These are phyloP conservation scores for Acleris sparsana DNA, from an alignment of 2,888 invertebrate species.

Conservation along the genomic window DNA sequence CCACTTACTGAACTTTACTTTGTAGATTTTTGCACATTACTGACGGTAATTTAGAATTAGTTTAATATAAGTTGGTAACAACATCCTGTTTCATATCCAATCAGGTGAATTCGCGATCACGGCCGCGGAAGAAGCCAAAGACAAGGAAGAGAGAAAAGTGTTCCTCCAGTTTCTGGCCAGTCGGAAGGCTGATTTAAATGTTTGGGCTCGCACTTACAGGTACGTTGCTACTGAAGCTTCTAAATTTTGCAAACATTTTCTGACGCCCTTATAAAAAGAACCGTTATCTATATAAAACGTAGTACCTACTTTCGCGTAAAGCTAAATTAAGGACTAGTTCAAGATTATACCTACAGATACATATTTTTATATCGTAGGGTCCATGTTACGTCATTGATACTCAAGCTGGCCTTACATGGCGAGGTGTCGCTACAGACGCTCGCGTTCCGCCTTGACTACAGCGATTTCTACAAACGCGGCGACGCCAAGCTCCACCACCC, in stretches of 20 bases:
- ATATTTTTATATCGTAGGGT: constrained; percentile 76
- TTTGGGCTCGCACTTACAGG: constrained; percentile 89
- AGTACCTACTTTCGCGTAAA: too few species aligned
- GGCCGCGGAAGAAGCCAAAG: constrained; percentile 82
- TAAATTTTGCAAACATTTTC: too few species aligned
- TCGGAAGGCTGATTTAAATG: constrained; percentile 85
- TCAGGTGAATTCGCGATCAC: constrained; percentile 83
- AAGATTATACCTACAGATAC: too few species aligned
- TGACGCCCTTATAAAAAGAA: too few species aligned
- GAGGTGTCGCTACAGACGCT: constrained; percentile 95
- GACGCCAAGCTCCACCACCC: constrained; percentile 89
- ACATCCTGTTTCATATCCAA: not conserved
- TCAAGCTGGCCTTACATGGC: constrained; percentile 91
- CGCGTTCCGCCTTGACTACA: constrained; percentile 96
- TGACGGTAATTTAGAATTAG: not conserved
- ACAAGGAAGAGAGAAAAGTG: constrained; percentile 83
- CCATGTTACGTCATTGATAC: constrained; percentile 93
- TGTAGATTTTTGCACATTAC: not conserved
- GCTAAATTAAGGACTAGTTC: too few species aligned
- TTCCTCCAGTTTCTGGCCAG: constrained; percentile 86
- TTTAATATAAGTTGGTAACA: not conserved
- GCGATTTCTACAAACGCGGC: constrained; percentile 95
- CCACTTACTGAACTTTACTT: too few species aligned
- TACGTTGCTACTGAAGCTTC: constrained; percentile 50
- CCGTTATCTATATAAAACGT: too few species aligned